Percentiles rank a stretch among this genome's conserved stretches.
phyloP scores from a whole-genome alignment of 1,140 invertebrate species.

The Caenorhabditis elegans region DNA sequence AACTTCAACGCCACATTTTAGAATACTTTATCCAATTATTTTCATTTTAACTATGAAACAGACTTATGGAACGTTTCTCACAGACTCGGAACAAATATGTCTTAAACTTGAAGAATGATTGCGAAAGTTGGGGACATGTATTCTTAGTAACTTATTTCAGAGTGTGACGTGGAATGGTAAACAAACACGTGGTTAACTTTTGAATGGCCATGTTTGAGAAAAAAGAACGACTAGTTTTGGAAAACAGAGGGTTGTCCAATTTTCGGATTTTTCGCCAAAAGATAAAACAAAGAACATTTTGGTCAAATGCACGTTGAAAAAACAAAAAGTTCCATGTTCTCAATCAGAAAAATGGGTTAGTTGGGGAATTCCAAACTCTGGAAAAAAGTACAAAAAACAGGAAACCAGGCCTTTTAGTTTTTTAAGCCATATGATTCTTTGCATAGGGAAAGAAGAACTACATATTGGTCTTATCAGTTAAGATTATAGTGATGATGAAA shows the following conservation, averaged over 20 bases:
- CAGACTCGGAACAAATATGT: too few relatives aligned
- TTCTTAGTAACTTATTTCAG: conserved; percentile 21
- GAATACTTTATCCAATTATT: too few relatives aligned
- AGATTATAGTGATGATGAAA: not conserved
- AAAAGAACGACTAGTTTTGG: not conserved
- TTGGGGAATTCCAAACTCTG: not conserved
- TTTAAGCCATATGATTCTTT: too few relatives aligned
- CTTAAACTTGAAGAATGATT: too few relatives aligned
- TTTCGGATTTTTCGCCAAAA: not conserved
- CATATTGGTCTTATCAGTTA: not conserved
- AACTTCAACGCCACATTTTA: too few relatives aligned
- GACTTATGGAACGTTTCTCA: too few relatives aligned
- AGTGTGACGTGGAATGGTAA: not conserved
- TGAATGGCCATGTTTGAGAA: not conserved
- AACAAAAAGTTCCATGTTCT: not conserved
- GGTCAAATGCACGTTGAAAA: not conserved
- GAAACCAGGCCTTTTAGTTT: too few relatives aligned
- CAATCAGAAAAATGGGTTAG: not conserved
- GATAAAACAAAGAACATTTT: not conserved
- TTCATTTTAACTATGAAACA: too few relatives aligned
- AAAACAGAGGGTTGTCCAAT: not conserved
- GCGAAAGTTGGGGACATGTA: too few relatives aligned
- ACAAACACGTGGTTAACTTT: not conserved
- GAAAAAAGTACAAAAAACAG: not conserved
- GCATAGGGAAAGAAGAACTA: too few relatives aligned